Evolutionary conservation across 2,797 vertebrate genomes (phyloP), one percentile per base, ranked within the genome.

Genomic region (Sarcoramphus papa): DNA sequence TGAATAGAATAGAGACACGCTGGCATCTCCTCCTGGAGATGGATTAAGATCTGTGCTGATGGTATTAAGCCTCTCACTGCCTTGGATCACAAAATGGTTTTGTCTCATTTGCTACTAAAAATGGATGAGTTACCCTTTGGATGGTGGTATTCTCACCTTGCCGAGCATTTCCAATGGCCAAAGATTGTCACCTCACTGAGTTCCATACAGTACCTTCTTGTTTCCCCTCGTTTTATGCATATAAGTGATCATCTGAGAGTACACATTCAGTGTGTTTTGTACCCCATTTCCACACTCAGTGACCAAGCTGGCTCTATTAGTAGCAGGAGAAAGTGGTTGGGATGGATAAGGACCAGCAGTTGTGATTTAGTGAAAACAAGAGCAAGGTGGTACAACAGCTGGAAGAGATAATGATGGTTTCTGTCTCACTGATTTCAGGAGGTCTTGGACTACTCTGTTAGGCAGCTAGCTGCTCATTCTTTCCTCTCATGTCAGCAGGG

Each of bases 261-360:
- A 51, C 18, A 23, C 10, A 13, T 63, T 50, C 17, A 63, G 43
- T 27, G 31, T 59, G 4, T 56, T 80, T 93, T 75, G 63, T 82
- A 57, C 15, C 19, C 33, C 5, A 24, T 79, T 93, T 67, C 54
- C 51, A 73, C 24, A 5, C 6, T n/a, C 0, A 0, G 19, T 5
- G 1, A 83, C n/a, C 37, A 69, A 37, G 27, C 19, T 54, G n/a
- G 3, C 17, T 92, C 16, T 56, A 10, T 70, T 63, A 83, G 24
- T 35, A 47, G 33, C 53, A 82, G 40, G 25, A 84, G 33, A 70
- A 78, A 51, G 18, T 28, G 30, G 1, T 59, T 31, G 8, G 31
- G 12, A 45, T 68, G 57, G 22, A 31, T 59, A 35, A 81, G 12
- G 33, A 20, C 21, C 13, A 78, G 37, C 9, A 68, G 41, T 4